A percentile compares a stretch with the other conserved stretches of the same genome.
Evolutionary conservation across 2,888 invertebrate species (phyloP).

Genomic region (Cheilosia grossa): DNA sequence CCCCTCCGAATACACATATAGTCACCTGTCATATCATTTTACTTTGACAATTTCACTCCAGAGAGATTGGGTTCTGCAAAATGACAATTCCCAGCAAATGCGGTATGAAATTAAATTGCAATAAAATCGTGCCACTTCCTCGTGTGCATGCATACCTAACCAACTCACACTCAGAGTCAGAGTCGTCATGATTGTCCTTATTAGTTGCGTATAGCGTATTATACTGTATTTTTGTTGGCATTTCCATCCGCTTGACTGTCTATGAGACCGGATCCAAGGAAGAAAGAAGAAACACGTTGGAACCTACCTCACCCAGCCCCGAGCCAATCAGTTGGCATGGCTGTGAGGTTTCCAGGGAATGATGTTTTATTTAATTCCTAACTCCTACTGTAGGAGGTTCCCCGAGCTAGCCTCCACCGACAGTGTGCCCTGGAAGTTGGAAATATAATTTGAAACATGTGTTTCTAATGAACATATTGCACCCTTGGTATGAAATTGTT

Average conservation of each 20-base stretch:
- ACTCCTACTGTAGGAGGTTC: constrained; percentile 32
- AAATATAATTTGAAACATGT: constrained; percentile 72
- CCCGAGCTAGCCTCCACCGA: not conserved
- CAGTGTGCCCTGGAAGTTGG: constrained; percentile 36
- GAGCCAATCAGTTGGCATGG: constrained; percentile 17
- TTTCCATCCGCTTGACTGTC: constrained; percentile 7
- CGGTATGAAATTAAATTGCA: constrained; percentile 73
- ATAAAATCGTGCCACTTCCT: constrained; percentile 64
- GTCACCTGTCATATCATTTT: constrained; percentile 73
- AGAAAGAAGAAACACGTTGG: constrained; percentile 22
- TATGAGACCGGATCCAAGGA: not conserved
- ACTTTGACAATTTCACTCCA: constrained; percentile 71
- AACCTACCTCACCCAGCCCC: constrained; percentile 9
- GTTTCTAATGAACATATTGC: constrained; percentile 74
- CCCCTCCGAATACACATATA: constrained; percentile 27
- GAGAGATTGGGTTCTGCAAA: constrained; percentile 62
- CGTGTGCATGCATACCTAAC: constrained; percentile 35
- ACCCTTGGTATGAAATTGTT: constrained; percentile 66
- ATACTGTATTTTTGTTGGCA: not conserved
- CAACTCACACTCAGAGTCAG: not conserved
- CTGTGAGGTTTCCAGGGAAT: constrained; percentile 26
- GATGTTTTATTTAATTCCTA: constrained; percentile 67
- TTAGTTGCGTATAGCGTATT: constrained; percentile 12
- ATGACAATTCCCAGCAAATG: constrained; percentile 70
- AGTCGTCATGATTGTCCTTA: constrained; percentile 18